Evolutionary conservation across 23 tunicate genomes (phyloP), one percentile per base, ranked within the genome.

Genomic region (Ciona savignyi): DNA sequence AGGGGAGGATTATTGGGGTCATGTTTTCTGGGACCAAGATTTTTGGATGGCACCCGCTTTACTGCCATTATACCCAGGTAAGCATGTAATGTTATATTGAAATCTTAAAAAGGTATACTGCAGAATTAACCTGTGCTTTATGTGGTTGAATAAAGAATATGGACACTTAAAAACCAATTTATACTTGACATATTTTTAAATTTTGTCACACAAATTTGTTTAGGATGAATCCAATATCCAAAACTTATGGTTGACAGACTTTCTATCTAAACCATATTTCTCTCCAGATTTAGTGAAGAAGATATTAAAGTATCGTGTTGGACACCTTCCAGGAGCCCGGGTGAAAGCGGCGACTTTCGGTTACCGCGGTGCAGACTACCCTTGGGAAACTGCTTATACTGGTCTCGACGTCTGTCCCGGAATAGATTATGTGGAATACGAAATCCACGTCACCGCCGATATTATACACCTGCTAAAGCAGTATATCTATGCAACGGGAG

Each of bases 21-120:
- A 89, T 75, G 96, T 89, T 24, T 89, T 89, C 74, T 89, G 96
- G 96, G 96, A 89, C 73, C 96, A 89, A 70, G 96, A 89, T 70
- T 89, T 78, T 30, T 89, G 96, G 96, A 89, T 89, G 89, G 48
- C 83, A 30, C 96, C 89, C 1, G 89, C 90, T 1, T 74, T 89
- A 15, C 78, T 89, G 6, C 96, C 96, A 0, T 65, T 85, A 68
- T 74, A 34, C 48, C 91, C 83, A 73, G 91, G 91, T 85, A 31
- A 51, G 24, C 0, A 9, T 64, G 9, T n/a, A n/a, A n/a, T n/a
- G n/a, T n/a, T n/a, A n/a, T n/a, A n/a, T n/a, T n/a, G n/a, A n/a
- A n/a, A n/a, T n/a, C n/a, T n/a, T n/a, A n/a, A n/a, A n/a, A n/a
- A n/a, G n/a, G n/a, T n/a, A n/a, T n/a, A n/a, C n/a, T n/a, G n/a